Evolutionary conservation across 2,797 vertebrate species (phyloP), one percentile per base, ranked within the genome.

Genomic region (Pogoniulus pusillus): DNA sequence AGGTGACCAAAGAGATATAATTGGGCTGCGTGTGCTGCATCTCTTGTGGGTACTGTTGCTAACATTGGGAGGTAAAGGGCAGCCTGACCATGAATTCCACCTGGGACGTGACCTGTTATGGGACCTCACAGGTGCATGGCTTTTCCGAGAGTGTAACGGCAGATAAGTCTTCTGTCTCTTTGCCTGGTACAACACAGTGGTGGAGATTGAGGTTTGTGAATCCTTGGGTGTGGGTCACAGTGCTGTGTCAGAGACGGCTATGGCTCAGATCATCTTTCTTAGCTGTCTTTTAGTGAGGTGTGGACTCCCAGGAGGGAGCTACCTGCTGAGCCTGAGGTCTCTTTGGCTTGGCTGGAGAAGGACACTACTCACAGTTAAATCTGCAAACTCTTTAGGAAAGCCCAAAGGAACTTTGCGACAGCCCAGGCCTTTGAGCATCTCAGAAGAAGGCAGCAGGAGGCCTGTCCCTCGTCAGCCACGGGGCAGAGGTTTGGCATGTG

Each of bases 371-470:
- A 96, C 6, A 2, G 17, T 39, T 79, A 5, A 1, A 0, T 73
- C 53, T 96, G 43, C 43, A 39, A 85, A 91, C 66, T 69, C 87
- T 91, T 76, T 73, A 99, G 99, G 97, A 72, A 98, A 92, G 79
- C 98, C 98, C 23, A 98, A 98, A 94, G 97, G 97, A 39, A 98
- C 98, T 57, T 97, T 99, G 80, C 97, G 98, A 51, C 98, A 99
- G 79, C 99, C 99, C 26, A 94, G 85, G 62, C 90, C 97, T 79
- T 88, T 96, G 94, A 96, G 72, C 39, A 3, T 90, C 19, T 89
- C 96, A 68, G 96, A 97, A 85, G 37, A 80, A 76, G 53, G 96
- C 62, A 71, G 74, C 66, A 94, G 84, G 32, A 93, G 91, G 87
- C 54, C 76, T 11, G 10, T 86, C 69, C 69, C 92, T 85, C 92